phyloP scores from a whole-genome alignment of 1,140 invertebrate genomes.

The Heliconius congener region DNA sequence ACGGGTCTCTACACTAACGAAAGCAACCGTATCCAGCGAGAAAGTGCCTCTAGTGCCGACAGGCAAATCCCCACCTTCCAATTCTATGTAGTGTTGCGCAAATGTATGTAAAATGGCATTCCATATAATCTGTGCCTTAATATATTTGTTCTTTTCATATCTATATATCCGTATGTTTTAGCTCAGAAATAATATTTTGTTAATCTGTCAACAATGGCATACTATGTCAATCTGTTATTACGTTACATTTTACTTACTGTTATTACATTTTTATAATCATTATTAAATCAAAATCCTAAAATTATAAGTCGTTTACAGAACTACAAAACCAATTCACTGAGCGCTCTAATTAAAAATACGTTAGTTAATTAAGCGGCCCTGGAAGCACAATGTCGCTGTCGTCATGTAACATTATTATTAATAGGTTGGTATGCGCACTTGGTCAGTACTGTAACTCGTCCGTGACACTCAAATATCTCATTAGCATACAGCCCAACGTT shows the following conservation, averaged over 20 bases:
- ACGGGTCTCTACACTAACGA: conserved; percentile 69
- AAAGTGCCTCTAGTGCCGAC: conserved; percentile 59
- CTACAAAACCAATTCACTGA: not conserved
- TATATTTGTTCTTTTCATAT: not conserved
- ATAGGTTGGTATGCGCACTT: conserved; percentile 41
- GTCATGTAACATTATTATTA: conserved; percentile 34
- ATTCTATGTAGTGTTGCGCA: conserved; percentile 68
- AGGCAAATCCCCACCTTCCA: conserved; percentile 35
- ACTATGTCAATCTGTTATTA: not conserved
- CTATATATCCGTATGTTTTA: not conserved
- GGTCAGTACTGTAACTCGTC: conserved; percentile 41
- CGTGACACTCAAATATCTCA: conserved; percentile 56
- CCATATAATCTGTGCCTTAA: conserved; percentile 3
- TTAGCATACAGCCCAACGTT: conserved; percentile 57
- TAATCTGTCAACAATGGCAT: not conserved
- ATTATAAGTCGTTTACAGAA: not conserved
- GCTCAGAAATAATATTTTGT: not conserved
- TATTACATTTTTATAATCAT: not conserved
- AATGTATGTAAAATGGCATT: conserved; percentile 63
- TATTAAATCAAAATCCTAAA: not conserved
- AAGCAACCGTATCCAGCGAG: conserved; percentile 72
- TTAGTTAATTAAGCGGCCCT: conserved; percentile 21
- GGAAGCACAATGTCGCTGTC: conserved; percentile 29
- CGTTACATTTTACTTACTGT: no score
- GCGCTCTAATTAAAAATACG: conserved; percentile 18